A percentile compares a stretch with the other conserved stretches of the same genome.
Conservation (phyloP, 2,113 vertebrate species). For the Osmerus eperlanus region DNA sequence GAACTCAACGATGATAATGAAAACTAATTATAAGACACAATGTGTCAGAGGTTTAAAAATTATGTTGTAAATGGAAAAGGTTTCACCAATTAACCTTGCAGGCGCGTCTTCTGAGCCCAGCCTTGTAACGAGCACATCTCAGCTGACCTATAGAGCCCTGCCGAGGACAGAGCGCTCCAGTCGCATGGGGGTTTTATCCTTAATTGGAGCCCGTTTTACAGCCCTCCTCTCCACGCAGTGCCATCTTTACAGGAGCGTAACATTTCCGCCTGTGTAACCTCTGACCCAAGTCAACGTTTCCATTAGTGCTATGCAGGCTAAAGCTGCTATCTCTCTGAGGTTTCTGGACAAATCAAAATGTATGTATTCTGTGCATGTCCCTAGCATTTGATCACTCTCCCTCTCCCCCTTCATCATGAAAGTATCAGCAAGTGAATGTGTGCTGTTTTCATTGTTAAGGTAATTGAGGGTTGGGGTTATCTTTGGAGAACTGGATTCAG, state of each 20-base stretch:
- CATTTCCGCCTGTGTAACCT: conserved; percentile 31
- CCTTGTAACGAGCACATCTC: conserved; percentile 69
- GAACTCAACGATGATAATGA: conserved; percentile 66
- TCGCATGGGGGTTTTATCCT: conserved; percentile 43
- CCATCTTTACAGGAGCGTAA: conserved; percentile 31
- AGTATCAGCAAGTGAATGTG: neutral
- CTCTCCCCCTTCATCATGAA: neutral
- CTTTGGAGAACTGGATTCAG: neutral
- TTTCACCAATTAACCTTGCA: conserved; percentile 70
- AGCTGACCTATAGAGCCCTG: conserved; percentile 65
- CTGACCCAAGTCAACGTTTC: conserved; percentile 34
- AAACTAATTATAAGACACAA: conserved; percentile 74
- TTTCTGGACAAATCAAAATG: neutral
- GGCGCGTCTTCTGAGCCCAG: conserved; percentile 53
- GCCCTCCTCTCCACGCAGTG: conserved; percentile 23
- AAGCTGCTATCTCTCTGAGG: neutral
- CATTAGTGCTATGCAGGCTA: conserved; percentile 20
- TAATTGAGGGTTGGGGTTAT: neutral
- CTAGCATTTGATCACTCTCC: neutral
- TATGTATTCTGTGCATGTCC: conserved; percentile 7
- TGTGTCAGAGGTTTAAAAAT: conserved; percentile 64
- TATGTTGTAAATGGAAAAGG: conserved; percentile 71
- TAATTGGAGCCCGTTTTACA: conserved; percentile 61
- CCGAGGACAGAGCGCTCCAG: conserved; percentile 59
- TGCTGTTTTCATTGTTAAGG: neutral